Conservation (phyloP, 2,888 invertebrate genomes). For the Plusia festucae region DNA sequence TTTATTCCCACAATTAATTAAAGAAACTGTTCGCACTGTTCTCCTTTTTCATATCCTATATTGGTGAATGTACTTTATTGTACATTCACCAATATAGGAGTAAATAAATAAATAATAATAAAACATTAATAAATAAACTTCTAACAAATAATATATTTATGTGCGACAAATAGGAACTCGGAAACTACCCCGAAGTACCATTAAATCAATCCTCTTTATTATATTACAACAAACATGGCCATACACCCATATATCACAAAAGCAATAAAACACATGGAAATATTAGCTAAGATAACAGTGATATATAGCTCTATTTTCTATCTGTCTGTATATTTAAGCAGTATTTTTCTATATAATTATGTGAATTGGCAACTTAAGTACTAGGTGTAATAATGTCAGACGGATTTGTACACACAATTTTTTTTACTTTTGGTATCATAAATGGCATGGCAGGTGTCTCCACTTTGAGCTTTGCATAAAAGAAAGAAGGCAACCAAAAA, state of each 20-base stretch:
- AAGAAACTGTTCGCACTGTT: no score
- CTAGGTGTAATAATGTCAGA: constrained; percentile 1
- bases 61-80: no score
- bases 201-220: constrained; percentile 10
- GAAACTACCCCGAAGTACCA: not conserved
- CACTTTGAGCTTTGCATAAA: no score
- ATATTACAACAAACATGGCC: constrained; percentile 24
- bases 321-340: constrained; percentile 32
- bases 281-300: constrained; percentile 54
- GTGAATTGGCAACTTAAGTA: constrained; percentile 15
- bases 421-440: no score
- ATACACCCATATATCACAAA: constrained; percentile 38
- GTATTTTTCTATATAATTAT: constrained; percentile 26
- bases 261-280: constrained; percentile 34
- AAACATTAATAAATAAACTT: not conserved
- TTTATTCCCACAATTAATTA: no score
- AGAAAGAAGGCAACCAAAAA: no score
- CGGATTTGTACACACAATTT: no score
- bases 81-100: no score
- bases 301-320: constrained; percentile 37
- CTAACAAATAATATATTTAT: not conserved
- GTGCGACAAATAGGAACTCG: not conserved
- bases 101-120: no score
- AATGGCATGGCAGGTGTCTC: no score
- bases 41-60: no score